phyloP scores from a whole-genome alignment of 2,113 vertebrate species.

The Corydoras sp. region DNA sequence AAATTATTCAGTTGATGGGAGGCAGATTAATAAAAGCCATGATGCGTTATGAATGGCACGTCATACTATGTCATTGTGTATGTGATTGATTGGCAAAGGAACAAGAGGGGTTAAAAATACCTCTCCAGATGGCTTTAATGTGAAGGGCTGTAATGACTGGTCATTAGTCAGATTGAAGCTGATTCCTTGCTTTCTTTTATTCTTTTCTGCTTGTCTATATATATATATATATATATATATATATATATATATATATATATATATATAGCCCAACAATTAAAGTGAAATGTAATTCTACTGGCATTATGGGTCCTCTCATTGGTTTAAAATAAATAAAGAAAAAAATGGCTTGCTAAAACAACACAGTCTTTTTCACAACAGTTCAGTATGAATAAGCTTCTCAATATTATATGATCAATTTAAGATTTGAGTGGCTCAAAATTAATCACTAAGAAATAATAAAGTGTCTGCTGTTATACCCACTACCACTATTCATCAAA shows the following conservation, averaged over 20 bases:
- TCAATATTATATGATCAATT: too few species aligned
- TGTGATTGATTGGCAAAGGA: slow-evolving; percentile 41
- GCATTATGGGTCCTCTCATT: too few species aligned
- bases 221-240: too few species aligned
- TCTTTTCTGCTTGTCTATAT: too few species aligned
- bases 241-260: too few species aligned
- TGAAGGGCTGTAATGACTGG: slow-evolving; percentile 43
- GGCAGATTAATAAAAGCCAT: slow-evolving; percentile 3
- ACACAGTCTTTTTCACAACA: too few species aligned
- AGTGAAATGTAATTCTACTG: too few species aligned
- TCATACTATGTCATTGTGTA: slow-evolving; percentile 30
- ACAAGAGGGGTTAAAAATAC: slow-evolving; percentile 39
- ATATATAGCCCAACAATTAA: too few species aligned
- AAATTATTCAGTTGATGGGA: slow-evolving; percentile 20
- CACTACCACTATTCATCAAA: slow-evolving; percentile 16
- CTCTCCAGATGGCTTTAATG: slow-evolving; percentile 63
- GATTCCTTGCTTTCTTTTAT: slow-evolving; percentile 43
- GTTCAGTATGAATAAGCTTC: too few species aligned
- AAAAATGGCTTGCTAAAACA: too few species aligned
- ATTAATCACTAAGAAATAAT: slow-evolving; percentile 11
- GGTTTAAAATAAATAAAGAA: too few species aligned
- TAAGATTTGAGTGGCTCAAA: too few species aligned
- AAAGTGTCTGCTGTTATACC: slow-evolving; percentile 13
- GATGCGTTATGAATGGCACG: slow-evolving; percentile 31
- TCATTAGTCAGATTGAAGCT: slow-evolving; percentile 64